Percentiles rank a stretch among this genome's conserved stretches.
Evolutionary conservation across 2,888 invertebrate genomes (phyloP).

Genomic region (Xanthostigma xanthostigma): DNA sequence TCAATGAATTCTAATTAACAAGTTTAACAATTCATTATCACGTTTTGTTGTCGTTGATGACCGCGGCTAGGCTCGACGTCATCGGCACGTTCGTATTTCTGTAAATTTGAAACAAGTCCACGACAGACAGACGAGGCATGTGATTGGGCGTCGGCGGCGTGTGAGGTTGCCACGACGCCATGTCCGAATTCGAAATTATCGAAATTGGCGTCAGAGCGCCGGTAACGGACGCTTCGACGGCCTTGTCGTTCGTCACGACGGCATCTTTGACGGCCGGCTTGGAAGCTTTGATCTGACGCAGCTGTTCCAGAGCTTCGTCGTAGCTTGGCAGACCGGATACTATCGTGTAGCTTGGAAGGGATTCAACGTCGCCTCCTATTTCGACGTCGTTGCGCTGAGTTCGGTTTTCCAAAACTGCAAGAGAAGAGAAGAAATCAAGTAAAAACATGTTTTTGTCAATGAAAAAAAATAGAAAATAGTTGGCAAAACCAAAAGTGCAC

Average conservation of each 20-base stretch:
- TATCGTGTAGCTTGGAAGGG: constrained; percentile 44
- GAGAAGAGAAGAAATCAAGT: constrained; percentile 10
- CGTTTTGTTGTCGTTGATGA: too few species aligned
- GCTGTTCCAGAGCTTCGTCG: constrained; percentile 44
- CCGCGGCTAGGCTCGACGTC: too few species aligned
- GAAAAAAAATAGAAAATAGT: too few species aligned
- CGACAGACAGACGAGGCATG: constrained; percentile 22
- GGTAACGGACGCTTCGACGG: constrained; percentile 8
- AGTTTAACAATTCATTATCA: too few species aligned
- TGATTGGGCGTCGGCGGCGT: constrained; percentile 18
- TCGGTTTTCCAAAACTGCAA: constrained; percentile 31
- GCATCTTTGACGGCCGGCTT: background rate
- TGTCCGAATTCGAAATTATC: background rate
- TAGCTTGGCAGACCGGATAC: constrained; percentile 49
- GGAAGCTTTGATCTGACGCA: constrained; percentile 26
- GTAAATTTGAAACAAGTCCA: constrained; percentile 25
- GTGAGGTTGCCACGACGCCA: constrained; percentile 15
- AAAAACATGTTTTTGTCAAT: too few species aligned
- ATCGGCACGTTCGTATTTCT: constrained; percentile 9
- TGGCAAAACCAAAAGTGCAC: too few species aligned
- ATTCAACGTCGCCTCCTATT: constrained; percentile 32
- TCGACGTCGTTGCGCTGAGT: constrained; percentile 19
- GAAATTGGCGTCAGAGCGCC: constrained; percentile 8
- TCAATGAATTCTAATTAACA: too few species aligned
- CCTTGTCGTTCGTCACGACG: constrained; percentile 8